A percentile compares a stretch with the other conserved stretches of the same genome.
phyloP scores from a whole-genome alignment of 2,797 vertebrate species.

The Lagorchestes hirsutus region DNA sequence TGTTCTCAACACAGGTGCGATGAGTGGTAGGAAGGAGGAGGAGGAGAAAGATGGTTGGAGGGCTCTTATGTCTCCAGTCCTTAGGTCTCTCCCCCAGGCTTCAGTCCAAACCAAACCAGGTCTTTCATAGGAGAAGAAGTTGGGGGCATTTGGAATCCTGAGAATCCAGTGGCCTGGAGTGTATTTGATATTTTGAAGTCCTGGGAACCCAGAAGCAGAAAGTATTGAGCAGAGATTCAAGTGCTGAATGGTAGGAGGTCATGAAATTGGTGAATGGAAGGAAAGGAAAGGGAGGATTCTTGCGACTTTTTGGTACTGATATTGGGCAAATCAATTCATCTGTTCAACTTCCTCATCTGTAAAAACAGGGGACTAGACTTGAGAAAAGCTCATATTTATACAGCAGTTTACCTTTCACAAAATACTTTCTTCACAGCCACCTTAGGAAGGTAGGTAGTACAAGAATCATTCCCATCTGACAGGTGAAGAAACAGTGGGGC shows the following conservation, averaged over 20 bases:
- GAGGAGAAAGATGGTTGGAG: neutral
- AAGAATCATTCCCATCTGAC: neutral
- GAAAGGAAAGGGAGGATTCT: neutral
- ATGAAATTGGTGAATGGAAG: constrained; percentile 6
- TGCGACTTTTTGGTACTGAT: neutral
- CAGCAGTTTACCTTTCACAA: neutral
- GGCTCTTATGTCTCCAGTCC: neutral
- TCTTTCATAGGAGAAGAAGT: constrained; percentile 39
- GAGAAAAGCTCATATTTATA: neutral
- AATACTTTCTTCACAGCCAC: neutral
- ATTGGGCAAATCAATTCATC: neutral
- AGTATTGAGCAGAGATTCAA: constrained; percentile 34
- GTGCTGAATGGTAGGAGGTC: neutral
- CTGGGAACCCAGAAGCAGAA: constrained; percentile 26
- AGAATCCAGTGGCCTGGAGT: neutral
- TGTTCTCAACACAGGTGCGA: constrained; percentile 86
- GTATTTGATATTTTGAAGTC: constrained; percentile 1
- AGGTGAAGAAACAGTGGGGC: neutral
- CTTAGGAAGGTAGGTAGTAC: neutral
- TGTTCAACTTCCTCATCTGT: neutral
- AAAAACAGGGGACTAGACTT: neutral
- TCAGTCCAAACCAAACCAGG: constrained; percentile 12
- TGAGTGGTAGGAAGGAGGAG: neutral
- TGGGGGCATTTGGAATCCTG: constrained; percentile 21
- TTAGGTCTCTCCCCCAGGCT: neutral